These are phyloP conservation scores for Pteria penguin DNA, from an alignment of 2,888 invertebrate species.

Conservation along the genomic window DNA sequence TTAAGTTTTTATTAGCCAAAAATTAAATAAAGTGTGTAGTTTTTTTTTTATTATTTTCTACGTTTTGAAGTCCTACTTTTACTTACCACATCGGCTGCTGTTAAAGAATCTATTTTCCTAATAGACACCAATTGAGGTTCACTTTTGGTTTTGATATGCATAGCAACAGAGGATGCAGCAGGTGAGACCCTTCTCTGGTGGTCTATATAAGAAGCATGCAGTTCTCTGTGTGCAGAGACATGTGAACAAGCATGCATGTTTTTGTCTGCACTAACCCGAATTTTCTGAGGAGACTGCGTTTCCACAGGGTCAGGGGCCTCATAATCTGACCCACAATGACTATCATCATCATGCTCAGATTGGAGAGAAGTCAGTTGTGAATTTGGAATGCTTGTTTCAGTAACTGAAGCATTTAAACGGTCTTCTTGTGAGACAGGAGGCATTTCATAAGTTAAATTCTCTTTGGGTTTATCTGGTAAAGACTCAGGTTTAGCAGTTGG, in stretches of 20 bases:
- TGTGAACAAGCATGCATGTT: slow-evolving; percentile 1
- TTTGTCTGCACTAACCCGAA: not conserved
- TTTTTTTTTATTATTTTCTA: too few relatives aligned
- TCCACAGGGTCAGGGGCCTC: not conserved
- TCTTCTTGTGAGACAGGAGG: not conserved
- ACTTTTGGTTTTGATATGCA: slow-evolving; percentile 54
- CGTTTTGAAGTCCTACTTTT: not conserved
- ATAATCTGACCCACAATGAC: not conserved
- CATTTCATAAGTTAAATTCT: not conserved
- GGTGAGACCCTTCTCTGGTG: not conserved
- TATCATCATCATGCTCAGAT: not conserved
- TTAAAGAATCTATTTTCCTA: slow-evolving; percentile 62
- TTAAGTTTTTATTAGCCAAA: too few relatives aligned
- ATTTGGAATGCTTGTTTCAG: not conserved
- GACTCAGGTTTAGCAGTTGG: not conserved
- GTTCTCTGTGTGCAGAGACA: slow-evolving; percentile 21
- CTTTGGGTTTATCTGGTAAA: not conserved
- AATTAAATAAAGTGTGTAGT: too few relatives aligned
- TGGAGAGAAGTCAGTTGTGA: not conserved
- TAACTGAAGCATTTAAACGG: not conserved
- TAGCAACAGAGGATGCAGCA: slow-evolving; percentile 48
- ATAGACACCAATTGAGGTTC: slow-evolving; percentile 68
- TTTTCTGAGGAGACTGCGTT: too few relatives aligned
- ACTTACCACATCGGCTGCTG: slow-evolving; percentile 47
- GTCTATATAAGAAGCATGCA: slow-evolving; percentile 26